Percentiles rank a stretch among this genome's conserved stretches.
Conservation (phyloP, 2,888 invertebrate species). For the Listrodromus nycthemerus region DNA sequence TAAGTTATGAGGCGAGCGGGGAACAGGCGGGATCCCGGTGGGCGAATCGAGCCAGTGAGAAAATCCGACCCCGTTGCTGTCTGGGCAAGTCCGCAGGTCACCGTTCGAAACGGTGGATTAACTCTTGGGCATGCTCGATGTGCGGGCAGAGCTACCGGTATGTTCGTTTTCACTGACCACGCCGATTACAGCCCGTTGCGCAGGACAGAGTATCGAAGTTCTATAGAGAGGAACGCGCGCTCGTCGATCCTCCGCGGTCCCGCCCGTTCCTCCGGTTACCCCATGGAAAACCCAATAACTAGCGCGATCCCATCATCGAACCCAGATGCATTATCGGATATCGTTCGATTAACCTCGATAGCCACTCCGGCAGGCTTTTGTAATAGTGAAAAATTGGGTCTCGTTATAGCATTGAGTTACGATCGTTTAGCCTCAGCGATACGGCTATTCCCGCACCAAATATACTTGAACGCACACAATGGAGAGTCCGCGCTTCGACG, state of each 20-base stretch:
- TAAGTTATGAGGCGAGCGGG: slow-evolving; percentile 35
- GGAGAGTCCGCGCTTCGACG: not conserved
- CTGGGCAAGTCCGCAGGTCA: slow-evolving; percentile 49
- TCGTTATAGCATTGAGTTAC: slow-evolving; percentile 62
- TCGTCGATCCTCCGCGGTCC: slow-evolving; percentile 39
- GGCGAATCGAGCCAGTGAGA: slow-evolving; percentile 34
- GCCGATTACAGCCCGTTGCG: not conserved
- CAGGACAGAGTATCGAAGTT: not conserved
- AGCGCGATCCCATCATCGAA: slow-evolving; percentile 59
- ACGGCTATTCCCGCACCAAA: slow-evolving; percentile 1
- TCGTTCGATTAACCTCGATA: slow-evolving; percentile 67
- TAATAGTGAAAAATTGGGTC: slow-evolving; percentile 64
- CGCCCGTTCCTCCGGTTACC: slow-evolving; percentile 11
- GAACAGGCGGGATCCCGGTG: not conserved
- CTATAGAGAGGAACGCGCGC: slow-evolving; percentile 25
- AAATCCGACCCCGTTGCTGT: slow-evolving; percentile 31
- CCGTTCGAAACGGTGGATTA: slow-evolving; percentile 40
- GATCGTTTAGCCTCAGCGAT: slow-evolving; percentile 45
- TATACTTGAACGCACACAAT: not conserved
- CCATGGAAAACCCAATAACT: slow-evolving; percentile 59
- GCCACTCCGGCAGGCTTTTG: slow-evolving; percentile 64
- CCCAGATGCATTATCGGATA: slow-evolving; percentile 62
- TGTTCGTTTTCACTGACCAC: slow-evolving; percentile 39
- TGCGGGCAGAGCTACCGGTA: slow-evolving; percentile 30
- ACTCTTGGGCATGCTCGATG: slow-evolving; percentile 30